Percentiles rank a stretch among this genome's conserved stretches.
Evolutionary conservation across 2,888 invertebrate species (phyloP).

Genomic region (Eupithecia pulchellata): DNA sequence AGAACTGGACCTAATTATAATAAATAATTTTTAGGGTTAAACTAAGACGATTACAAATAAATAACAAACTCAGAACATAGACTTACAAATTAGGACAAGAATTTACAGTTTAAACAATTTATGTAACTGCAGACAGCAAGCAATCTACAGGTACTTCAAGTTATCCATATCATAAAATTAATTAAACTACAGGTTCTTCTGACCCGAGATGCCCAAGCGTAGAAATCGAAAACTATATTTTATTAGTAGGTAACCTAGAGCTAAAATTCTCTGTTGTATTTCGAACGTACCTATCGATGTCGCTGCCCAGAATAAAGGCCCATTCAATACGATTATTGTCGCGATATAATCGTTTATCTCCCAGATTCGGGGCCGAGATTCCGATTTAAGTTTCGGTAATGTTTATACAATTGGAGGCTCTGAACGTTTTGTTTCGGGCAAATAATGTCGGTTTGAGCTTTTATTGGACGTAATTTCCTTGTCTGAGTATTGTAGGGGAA

Average conservation of each 20-base stretch:
- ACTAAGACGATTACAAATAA: too few relatives aligned
- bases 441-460: slow-evolving; percentile 13
- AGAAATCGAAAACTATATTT: too few relatives aligned
- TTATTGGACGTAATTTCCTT: slow-evolving; percentile 11
- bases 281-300: background rate
- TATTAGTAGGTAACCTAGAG: background rate
- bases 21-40: too few relatives aligned
- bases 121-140: too few relatives aligned
- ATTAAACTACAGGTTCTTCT: too few relatives aligned
- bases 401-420: slow-evolving; percentile 16
- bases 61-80: too few relatives aligned
- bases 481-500: slow-evolving; percentile 9
- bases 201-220: too few relatives aligned
- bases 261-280: background rate
- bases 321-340: slow-evolving; percentile 13
- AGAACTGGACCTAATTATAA: too few relatives aligned
- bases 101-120: too few relatives aligned
- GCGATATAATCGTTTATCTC: slow-evolving; percentile 14
- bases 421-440: slow-evolving; percentile 10
- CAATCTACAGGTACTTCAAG: too few relatives aligned
- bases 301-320: background rate
- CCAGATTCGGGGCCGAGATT: slow-evolving; percentile 14
- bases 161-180: too few relatives aligned
- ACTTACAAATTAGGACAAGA: too few relatives aligned
- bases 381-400: slow-evolving; percentile 17